Conservation (phyloP, 2,888 invertebrate species). For the Clanis bilineata region DNA sequence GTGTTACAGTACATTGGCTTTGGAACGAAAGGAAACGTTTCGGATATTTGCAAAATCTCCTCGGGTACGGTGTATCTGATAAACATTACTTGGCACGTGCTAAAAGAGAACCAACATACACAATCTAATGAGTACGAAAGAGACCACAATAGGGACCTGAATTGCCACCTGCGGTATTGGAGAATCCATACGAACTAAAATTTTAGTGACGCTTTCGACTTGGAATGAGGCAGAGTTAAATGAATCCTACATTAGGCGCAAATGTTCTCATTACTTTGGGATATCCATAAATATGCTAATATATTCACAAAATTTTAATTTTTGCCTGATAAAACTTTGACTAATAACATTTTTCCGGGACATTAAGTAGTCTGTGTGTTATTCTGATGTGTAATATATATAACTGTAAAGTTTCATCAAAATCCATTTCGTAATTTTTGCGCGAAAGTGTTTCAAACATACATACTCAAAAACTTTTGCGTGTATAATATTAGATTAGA, state of each 20-base stretch:
- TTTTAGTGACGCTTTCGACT: constrained; percentile 20
- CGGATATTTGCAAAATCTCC: constrained; percentile 39
- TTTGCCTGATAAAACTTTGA: too few relatives aligned
- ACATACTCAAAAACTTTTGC: too few relatives aligned
- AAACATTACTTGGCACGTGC: constrained; percentile 25
- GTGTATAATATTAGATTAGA: too few relatives aligned
- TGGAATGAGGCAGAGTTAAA: background rate
- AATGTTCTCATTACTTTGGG: background rate
- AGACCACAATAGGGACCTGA: constrained; percentile 17
- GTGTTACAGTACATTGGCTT: background rate
- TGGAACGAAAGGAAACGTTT: constrained; percentile 25
- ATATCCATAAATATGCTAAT: background rate
- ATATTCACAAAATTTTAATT: background rate
- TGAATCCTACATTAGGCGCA: background rate
- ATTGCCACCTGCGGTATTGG: constrained; percentile 29
- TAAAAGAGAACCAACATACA: constrained; percentile 18
- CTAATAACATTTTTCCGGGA: too few relatives aligned
- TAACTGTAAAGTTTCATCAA: too few relatives aligned
- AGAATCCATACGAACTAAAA: constrained; percentile 26
- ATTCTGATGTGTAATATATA: too few relatives aligned
- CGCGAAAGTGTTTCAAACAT: too few relatives aligned
- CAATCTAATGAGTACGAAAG: constrained; percentile 16
- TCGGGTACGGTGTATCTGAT: constrained; percentile 29
- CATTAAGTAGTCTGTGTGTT: too few relatives aligned
- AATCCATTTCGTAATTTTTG: too few relatives aligned